Conservation (phyloP, 1,140 invertebrate species). For the Andrena cerasifolii region DNA sequence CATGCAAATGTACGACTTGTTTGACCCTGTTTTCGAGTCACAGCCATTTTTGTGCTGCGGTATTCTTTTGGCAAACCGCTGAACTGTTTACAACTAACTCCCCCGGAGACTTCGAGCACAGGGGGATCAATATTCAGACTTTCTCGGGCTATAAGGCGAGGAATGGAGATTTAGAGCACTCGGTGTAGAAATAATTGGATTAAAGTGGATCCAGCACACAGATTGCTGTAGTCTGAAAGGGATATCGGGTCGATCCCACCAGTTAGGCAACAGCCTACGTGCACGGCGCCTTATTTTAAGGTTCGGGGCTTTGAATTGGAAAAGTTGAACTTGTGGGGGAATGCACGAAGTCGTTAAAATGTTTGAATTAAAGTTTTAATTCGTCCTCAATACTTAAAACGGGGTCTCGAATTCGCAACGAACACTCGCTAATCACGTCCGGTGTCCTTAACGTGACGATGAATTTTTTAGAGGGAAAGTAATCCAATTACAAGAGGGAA, state of each 20-base stretch:
- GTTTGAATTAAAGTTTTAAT: background rate
- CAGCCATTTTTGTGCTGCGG: background rate
- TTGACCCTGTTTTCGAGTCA: background rate
- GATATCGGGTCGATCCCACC: background rate
- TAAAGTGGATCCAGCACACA: background rate
- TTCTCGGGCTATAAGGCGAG: background rate
- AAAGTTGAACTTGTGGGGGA: no score
- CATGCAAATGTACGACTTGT: background rate
- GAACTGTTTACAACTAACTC: background rate
- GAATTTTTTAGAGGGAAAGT: conserved; percentile 12
- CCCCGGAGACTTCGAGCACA: background rate
- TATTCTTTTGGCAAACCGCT: background rate
- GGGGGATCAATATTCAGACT: conserved; percentile 1
- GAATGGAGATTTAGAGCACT: background rate
- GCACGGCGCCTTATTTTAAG: background rate
- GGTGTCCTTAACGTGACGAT: background rate
- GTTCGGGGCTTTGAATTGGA: background rate
- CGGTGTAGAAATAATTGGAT: background rate
- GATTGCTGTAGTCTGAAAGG: background rate
- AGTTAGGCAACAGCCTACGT: background rate
- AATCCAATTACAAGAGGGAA: conserved; percentile 27
- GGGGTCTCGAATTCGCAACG: background rate
- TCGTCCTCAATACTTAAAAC: background rate
- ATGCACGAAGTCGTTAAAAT: no score
- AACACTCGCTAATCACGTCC: background rate